phyloP scores from a whole-genome alignment of 2,888 invertebrate species.

The Lepeophtheirus nordmannii region DNA sequence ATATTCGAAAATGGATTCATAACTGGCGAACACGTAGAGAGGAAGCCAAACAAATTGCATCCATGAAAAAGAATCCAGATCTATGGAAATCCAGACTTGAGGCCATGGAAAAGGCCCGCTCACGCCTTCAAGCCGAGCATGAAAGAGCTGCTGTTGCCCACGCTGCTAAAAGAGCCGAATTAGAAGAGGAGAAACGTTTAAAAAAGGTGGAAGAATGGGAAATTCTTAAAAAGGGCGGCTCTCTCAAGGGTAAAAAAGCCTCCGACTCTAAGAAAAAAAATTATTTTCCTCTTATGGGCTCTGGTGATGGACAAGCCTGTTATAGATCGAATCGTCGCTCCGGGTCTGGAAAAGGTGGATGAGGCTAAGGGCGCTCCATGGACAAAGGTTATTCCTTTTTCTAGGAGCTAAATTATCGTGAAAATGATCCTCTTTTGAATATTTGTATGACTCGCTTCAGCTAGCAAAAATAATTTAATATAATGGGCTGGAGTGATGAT shows the following conservation, averaged over 20 bases:
- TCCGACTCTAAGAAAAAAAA: not conserved
- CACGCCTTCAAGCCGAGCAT: not conserved
- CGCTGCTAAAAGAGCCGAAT: not conserved
- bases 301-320: not conserved
- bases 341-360: not conserved
- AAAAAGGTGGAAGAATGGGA: not conserved
- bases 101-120: constrained; percentile 14
- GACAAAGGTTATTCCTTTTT: no score
- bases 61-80: constrained; percentile 10
- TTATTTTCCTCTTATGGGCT: not conserved
- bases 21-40: not conserved
- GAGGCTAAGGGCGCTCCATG: not conserved
- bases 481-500: no score
- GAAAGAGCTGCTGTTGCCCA: not conserved
- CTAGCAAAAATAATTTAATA: no score
- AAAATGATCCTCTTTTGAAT: no score
- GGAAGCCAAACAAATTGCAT: not conserved
- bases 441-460: no score
- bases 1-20: not conserved
- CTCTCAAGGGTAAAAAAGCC: not conserved
- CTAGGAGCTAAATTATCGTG: no score
- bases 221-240: not conserved
- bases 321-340: not conserved
- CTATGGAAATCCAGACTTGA: not conserved
- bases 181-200: constrained; percentile 8